phyloP scores from a whole-genome alignment of 2,113 vertebrate species.

The Sinocyclocheilus grahami region DNA sequence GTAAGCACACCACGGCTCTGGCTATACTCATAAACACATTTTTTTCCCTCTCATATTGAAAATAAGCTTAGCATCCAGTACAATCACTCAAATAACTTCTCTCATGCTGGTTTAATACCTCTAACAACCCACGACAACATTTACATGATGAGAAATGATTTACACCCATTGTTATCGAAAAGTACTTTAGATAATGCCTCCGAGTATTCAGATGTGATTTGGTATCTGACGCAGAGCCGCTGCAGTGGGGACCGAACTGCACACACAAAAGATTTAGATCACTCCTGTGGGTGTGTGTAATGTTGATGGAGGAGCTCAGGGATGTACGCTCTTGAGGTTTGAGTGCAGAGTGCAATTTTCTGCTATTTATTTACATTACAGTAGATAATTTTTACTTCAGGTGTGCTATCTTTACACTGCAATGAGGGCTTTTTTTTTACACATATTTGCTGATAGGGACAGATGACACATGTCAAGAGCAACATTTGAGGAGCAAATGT shows the following conservation, averaged over 20 bases:
- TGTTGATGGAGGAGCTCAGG: slow-evolving; percentile 14
- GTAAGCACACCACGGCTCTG: not conserved
- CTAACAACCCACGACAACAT: slow-evolving; percentile 25
- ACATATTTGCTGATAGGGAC: not conserved
- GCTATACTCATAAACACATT: not conserved
- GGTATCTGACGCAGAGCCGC: slow-evolving; percentile 10
- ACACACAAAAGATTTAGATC: slow-evolving; percentile 11
- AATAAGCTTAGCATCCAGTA: slow-evolving; percentile 44
- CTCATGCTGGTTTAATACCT: slow-evolving; percentile 26
- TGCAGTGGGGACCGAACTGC: not conserved
- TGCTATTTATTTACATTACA: not conserved
- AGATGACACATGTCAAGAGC: not conserved
- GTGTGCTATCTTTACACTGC: not conserved
- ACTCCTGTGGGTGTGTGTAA: slow-evolving; percentile 12
- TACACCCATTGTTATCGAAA: slow-evolving; percentile 19
- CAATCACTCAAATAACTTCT: slow-evolving; percentile 55
- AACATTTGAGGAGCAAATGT: not conserved
- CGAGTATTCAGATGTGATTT: not conserved
- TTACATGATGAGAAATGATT: slow-evolving; percentile 32
- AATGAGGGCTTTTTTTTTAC: not conserved
- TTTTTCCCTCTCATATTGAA: not conserved
- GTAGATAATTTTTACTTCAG: not conserved
- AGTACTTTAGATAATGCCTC: slow-evolving; percentile 32
- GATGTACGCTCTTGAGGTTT: not conserved
- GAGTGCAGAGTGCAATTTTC: not conserved